Percentiles rank a stretch among this genome's conserved stretches.
Evolutionary conservation across 2,888 invertebrate species (phyloP).

Genomic region (Dicyrtoma fusca): DNA sequence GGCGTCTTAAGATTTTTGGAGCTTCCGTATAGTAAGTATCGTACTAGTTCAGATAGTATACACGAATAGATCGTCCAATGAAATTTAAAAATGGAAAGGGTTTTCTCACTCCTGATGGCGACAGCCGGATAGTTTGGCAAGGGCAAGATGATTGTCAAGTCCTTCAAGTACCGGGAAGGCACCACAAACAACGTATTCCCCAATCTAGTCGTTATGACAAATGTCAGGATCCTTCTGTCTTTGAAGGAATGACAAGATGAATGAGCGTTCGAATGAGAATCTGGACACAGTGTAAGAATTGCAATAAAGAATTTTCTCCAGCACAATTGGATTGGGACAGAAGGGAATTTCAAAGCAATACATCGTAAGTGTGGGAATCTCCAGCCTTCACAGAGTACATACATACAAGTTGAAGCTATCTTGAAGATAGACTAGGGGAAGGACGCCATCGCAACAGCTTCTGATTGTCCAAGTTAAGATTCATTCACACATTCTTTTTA

Average conservation of each 20-base stretch:
- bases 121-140: too few species aligned
- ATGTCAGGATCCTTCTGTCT: neutral
- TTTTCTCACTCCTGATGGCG: too few species aligned
- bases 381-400: neutral
- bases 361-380: slow-evolving; percentile 17
- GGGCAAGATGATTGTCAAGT: too few species aligned
- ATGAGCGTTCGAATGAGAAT: slow-evolving; percentile 12
- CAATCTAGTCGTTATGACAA: slow-evolving; percentile 6
- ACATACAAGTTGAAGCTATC: neutral
- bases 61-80: too few species aligned
- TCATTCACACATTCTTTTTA: neutral
- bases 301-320: slow-evolving; percentile 15
- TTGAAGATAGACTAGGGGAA: neutral
- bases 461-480: neutral
- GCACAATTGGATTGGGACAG: slow-evolving; percentile 27
- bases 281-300: slow-evolving; percentile 6
- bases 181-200: too few species aligned
- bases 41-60: too few species aligned
- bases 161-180: too few species aligned
- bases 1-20: too few species aligned
- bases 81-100: too few species aligned
- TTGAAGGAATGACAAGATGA: slow-evolving; percentile 17
- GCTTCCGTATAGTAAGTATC: too few species aligned
- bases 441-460: neutral
- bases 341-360: slow-evolving; percentile 21